Conservation (phyloP, 2,113 vertebrate species). For the Grallaria varia region DNA sequence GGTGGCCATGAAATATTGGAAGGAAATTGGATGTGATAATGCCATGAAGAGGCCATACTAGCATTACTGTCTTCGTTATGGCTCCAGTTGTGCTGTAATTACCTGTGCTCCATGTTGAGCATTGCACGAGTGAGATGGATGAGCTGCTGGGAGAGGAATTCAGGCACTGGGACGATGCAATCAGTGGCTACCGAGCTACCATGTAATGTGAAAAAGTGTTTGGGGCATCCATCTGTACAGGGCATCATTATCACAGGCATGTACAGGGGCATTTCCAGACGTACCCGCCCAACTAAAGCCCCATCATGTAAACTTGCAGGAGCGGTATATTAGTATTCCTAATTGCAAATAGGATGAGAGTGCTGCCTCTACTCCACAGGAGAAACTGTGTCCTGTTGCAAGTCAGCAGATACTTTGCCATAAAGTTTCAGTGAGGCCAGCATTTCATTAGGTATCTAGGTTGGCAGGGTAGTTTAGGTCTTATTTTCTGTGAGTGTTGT, state of each 20-base stretch:
- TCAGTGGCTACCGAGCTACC: neutral
- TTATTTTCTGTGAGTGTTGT: neutral
- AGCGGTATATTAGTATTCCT: neutral
- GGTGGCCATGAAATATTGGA: neutral
- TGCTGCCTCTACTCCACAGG: neutral
- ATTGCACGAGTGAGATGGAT: neutral
- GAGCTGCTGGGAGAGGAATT: neutral
- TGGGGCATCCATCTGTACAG: neutral
- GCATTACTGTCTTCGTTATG: neutral
- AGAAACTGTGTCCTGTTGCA: neutral
- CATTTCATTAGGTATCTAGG: neutral
- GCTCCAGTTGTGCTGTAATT: neutral
- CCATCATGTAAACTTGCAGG: neutral
- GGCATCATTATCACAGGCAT: neutral
- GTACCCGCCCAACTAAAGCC: neutral
- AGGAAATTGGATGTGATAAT: neutral
- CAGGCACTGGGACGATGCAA: rapidly evolving
- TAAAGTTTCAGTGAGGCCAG: neutral
- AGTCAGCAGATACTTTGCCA: neutral
- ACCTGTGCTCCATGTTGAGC: neutral
- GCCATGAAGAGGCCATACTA: neutral
- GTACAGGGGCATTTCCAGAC: neutral
- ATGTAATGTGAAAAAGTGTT: neutral
- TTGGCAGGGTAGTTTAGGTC: neutral
- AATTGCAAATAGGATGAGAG: neutral